Conservation (phyloP, 2,113 vertebrate species). For the Micronycteris hirsuta region DNA sequence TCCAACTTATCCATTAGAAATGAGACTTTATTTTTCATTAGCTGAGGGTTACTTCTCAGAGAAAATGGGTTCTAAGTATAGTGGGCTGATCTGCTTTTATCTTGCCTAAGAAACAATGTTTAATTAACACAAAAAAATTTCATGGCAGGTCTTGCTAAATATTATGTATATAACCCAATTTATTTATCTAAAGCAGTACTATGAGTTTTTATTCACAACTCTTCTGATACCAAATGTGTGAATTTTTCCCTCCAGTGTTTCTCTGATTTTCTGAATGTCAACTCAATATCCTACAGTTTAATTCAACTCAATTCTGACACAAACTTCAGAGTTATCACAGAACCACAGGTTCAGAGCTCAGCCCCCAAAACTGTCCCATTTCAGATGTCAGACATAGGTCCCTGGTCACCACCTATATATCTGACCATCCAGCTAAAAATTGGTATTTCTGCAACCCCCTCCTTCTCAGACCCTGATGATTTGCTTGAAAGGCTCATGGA, state of each 20-base stretch:
- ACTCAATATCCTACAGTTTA: background rate
- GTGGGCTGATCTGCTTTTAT: background rate
- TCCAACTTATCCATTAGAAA: background rate
- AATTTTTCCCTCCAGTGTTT: background rate
- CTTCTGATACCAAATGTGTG: background rate
- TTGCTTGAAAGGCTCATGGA: too few relatives aligned
- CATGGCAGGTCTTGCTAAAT: background rate
- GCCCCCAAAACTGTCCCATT: too few relatives aligned
- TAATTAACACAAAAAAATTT: background rate
- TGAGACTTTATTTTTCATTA: background rate
- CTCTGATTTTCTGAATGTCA: background rate
- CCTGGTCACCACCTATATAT: too few relatives aligned
- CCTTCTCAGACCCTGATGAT: too few relatives aligned
- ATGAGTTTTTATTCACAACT: background rate
- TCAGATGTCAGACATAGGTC: too few relatives aligned
- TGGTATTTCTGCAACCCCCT: too few relatives aligned
- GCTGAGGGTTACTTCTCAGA: background rate
- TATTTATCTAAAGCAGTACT: background rate
- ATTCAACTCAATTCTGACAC: background rate
- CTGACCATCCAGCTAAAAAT: too few relatives aligned
- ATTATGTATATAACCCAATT: background rate
- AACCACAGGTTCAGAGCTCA: too few relatives aligned
- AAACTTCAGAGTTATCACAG: background rate
- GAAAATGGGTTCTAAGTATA: background rate
- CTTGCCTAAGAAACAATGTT: background rate